A percentile compares a stretch with the other conserved stretches of the same genome.
These are phyloP conservation scores for Dorcus parallelipipedus DNA, from an alignment of 2,888 invertebrate species.

Conservation along the genomic window DNA sequence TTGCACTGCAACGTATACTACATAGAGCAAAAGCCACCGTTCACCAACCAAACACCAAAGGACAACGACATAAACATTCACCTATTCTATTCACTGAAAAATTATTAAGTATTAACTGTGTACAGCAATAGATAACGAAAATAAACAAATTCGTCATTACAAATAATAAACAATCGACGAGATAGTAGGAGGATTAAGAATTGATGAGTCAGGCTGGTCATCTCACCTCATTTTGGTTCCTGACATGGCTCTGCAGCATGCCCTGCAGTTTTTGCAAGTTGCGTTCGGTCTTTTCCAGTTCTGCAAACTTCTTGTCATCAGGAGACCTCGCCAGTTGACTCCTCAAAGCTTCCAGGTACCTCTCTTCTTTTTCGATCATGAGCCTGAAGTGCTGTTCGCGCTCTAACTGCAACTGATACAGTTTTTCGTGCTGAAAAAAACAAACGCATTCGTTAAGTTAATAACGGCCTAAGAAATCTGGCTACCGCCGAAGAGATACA, in stretches of 20 bases:
- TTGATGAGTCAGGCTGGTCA: background rate
- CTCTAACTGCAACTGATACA: conserved; percentile 77
- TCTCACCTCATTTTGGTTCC: conserved; percentile 42
- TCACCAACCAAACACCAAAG: conserved; percentile 25
- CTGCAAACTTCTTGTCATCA: conserved; percentile 51
- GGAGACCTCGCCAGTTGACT: conserved; percentile 58
- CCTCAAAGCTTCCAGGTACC: conserved; percentile 74
- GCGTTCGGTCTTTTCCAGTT: conserved; percentile 58
- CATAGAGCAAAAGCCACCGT: conserved; percentile 24
- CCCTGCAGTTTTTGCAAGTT: conserved; percentile 60
- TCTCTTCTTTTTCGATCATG: conserved; percentile 86
- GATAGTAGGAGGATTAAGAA: too few relatives aligned
- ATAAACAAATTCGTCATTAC: background rate
- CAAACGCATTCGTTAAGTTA: background rate
- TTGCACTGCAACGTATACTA: conserved; percentile 14
- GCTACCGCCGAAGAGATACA: background rate
- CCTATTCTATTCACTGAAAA: background rate
- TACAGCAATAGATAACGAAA: conserved; percentile 1
- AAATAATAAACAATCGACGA: too few relatives aligned
- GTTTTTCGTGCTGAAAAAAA: conserved; percentile 72
- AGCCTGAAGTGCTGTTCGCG: conserved; percentile 80
- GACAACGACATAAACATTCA: conserved; percentile 11
- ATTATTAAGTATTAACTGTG: background rate
- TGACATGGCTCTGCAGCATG: conserved; percentile 47
- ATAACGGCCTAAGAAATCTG: background rate